A percentile compares a stretch with the other conserved stretches of the same genome.
Evolutionary conservation across 2,113 vertebrate species (phyloP).

Genomic region (Ciconia maguari): DNA sequence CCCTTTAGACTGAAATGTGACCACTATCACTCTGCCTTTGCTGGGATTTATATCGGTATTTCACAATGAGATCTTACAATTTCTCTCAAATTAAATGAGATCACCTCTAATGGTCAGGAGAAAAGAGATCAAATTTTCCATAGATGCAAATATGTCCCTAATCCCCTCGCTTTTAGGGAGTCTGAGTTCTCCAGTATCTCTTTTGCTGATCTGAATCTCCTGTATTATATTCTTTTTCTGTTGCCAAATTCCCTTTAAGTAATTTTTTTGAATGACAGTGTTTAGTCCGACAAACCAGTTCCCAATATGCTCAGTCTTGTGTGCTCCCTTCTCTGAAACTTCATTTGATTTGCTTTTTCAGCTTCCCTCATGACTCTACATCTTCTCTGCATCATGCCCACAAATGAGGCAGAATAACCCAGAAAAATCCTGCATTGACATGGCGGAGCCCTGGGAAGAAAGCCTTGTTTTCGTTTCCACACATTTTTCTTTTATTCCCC

Average conservation of each 20-base stretch:
- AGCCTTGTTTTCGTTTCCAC: conserved; percentile 7
- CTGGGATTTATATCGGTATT: neutral
- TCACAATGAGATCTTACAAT: neutral
- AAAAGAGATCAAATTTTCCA: neutral
- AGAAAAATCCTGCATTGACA: neutral
- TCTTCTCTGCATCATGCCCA: neutral
- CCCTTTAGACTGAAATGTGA: neutral
- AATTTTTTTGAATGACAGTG: neutral
- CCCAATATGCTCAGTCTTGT: neutral
- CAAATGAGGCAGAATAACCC: neutral
- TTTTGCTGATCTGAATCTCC: neutral
- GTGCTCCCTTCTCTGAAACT: neutral
- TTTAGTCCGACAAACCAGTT: neutral
- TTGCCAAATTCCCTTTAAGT: neutral
- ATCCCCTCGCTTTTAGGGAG: neutral
- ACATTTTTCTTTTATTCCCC: neutral
- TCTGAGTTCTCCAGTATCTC: neutral
- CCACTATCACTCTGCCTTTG: neutral
- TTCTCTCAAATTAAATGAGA: neutral
- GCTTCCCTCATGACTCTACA: neutral
- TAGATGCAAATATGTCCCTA: neutral
- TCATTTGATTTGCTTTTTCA: neutral
- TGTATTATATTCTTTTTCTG: neutral
- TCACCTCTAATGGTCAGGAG: neutral
- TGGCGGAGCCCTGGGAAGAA: neutral